Evolutionary conservation across 2,113 vertebrate genomes (phyloP).

Genomic region (Peromyscus maniculatus): DNA sequence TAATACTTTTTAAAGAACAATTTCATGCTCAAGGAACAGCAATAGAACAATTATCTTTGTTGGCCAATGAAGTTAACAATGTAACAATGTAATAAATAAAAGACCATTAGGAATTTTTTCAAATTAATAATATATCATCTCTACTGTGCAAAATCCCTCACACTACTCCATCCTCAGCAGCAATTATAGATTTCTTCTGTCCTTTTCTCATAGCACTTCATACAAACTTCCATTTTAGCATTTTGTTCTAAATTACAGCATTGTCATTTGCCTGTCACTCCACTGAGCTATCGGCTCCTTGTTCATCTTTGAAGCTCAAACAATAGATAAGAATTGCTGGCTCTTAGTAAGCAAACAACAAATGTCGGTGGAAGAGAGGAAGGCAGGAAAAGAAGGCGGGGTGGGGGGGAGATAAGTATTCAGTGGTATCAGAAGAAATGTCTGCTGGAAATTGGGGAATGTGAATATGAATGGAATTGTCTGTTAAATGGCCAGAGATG

Average conservation of each 20-base stretch:
- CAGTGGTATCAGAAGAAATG: not conserved
- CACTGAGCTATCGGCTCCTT: not conserved
- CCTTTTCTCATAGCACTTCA: not conserved
- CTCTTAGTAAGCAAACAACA: not conserved
- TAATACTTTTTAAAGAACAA: conserved; percentile 5
- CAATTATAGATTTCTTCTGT: not conserved
- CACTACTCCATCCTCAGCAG: not conserved
- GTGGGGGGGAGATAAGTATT: not conserved
- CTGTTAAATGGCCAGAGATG: not conserved
- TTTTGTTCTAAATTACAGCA: not conserved
- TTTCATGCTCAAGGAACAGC: not conserved
- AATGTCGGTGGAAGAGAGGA: not conserved
- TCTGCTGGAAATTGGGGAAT: not conserved
- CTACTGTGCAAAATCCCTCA: not conserved
- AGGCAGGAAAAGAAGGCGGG: not conserved
- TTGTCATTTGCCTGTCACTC: not conserved
- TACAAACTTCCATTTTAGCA: not conserved
- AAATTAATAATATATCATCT: not conserved
- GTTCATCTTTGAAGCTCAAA: conserved; percentile 22
- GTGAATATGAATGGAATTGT: not conserved
- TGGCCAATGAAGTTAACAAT: not conserved
- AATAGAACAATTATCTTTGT: not conserved
- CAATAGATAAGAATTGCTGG: not conserved
- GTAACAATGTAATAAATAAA: conserved; percentile 29
- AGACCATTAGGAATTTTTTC: not conserved